Base-by-base conservation (phyloP, 2,113 vertebrate genomes). In the Neodon shergylaensis region DNA sequence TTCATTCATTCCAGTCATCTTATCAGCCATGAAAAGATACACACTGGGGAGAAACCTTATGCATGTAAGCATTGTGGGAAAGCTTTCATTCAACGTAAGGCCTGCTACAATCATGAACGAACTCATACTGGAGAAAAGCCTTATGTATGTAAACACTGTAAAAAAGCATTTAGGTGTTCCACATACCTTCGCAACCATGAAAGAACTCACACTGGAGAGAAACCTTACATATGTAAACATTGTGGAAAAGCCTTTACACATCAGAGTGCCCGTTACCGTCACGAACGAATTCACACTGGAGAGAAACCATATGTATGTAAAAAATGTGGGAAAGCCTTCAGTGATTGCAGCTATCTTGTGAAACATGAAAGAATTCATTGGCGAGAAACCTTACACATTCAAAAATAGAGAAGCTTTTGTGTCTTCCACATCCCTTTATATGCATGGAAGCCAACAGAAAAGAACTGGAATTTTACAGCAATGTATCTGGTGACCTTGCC, bases 1-100 rank as follows among this genome's bases (percentile, higher is more conserved):
- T 86, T 86, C 63, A 86, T 86, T 68, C 83, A 86, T 36, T 86
- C 83, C 28, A 86, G 83, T 68, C 83, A 86, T 49, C 83, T 86
- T 36, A 68, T 86, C 63, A 86, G 83, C 42, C 83, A 86, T 86
- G 83, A 86, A 68, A 86, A 86, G 83, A 86, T 86, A 31, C 83
- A 86, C 63, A 86, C 83, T 36, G 83, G 83, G 17, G 83, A 86
- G 63, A 86, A 86, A 68, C 83, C 83, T 3, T 86, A 86, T 14
- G 28, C 83, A 14, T 86, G 83, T 44, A 86, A 86, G 28, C 42
- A 68, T 24, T 86, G 83, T 49, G 83, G 83, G 17, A 86, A 86
- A 49, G 83, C 83, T 33, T 86, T 86, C 42, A 86, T 86, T 49
- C 83, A 86, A 8, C 83, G 83, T 22, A 86, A 86, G 63, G 83